Evolutionary conservation across 1,140 invertebrate species (phyloP).

Genomic region (Ganaspis sp.): DNA sequence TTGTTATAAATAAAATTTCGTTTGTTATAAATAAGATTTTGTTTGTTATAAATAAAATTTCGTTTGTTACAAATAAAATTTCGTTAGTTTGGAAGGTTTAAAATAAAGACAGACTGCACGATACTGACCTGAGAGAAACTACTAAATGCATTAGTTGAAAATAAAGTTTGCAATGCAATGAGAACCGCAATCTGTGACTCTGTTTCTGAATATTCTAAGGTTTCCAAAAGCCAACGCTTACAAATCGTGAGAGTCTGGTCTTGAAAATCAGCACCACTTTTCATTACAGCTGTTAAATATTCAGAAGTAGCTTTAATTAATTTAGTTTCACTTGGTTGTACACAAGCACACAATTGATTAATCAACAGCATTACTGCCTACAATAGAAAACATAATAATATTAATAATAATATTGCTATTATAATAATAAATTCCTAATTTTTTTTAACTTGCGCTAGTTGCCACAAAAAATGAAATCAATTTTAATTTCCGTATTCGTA

Average conservation of each 20-base stretch:
- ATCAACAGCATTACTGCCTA: constrained; percentile 71
- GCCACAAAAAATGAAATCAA: too few species aligned
- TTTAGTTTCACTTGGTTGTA: constrained; percentile 64
- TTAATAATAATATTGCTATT: too few species aligned
- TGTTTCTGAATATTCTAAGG: constrained; percentile 57
- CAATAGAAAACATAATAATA: constrained; percentile 45
- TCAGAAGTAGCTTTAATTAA: constrained; percentile 69
- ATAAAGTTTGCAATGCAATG: constrained; percentile 58
- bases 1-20: too few species aligned
- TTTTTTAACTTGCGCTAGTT: too few species aligned
- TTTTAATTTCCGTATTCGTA: too few species aligned
- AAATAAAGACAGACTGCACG: background rate
- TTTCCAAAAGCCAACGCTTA: constrained; percentile 68
- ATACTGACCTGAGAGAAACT: constrained; percentile 58
- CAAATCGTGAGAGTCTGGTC: constrained; percentile 64
- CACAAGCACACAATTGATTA: constrained; percentile 69
- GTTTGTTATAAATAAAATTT: too few species aligned
- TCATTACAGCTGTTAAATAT: constrained; percentile 67
- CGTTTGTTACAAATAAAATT: too few species aligned
- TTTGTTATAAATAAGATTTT: too few species aligned
- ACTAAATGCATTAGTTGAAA: constrained; percentile 56
- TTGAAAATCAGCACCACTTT: constrained; percentile 62
- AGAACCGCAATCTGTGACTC: constrained; percentile 49
- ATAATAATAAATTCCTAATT: too few species aligned
- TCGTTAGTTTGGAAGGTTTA: background rate